These are phyloP conservation scores for Leucophenga varia DNA, from an alignment of 1,140 invertebrate genomes.

Conservation along the genomic window DNA sequence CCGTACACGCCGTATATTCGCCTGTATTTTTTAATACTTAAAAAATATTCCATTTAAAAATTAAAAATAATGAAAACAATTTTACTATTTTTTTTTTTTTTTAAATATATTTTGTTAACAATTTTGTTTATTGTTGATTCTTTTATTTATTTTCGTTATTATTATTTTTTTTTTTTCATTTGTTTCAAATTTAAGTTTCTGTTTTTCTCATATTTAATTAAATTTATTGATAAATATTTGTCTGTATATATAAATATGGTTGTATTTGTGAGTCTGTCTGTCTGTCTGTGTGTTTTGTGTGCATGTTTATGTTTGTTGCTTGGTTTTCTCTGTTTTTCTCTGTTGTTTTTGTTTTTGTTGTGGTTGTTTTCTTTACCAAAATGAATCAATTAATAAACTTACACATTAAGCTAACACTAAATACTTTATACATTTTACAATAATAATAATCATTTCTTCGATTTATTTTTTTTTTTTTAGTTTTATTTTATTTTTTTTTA, in stretches of 20 bases:
- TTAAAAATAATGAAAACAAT: too few relatives aligned
- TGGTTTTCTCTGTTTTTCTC: slow-evolving; percentile 1
- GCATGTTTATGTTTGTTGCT: slow-evolving; percentile 22
- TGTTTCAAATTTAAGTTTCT: slow-evolving; percentile 5
- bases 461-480: too few relatives aligned
- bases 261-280: too few relatives aligned
- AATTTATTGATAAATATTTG: slow-evolving; percentile 28
- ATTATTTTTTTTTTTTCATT: slow-evolving; percentile 18
- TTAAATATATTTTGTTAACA: slow-evolving; percentile 50
- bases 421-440: slow-evolving; percentile 43
- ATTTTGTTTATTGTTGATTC: slow-evolving; percentile 26
- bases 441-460: slow-evolving; percentile 4
- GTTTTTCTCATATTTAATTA: slow-evolving; percentile 11
- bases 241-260: too few relatives aligned
- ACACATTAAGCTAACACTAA: slow-evolving; percentile 52
- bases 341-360: slow-evolving; percentile 21
- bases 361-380: slow-evolving; percentile 8
- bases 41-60: too few relatives aligned
- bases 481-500: slow-evolving; percentile 13
- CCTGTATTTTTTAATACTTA: too few relatives aligned
- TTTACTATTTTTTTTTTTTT: too few relatives aligned
- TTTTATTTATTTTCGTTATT: slow-evolving; percentile 37
- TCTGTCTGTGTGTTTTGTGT: too few relatives aligned
- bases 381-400: slow-evolving; percentile 33
- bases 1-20: too few relatives aligned